These are phyloP conservation scores for Hippoglossus stenolepis DNA, from an alignment of 2,113 vertebrate species.

Conservation along the genomic window DNA sequence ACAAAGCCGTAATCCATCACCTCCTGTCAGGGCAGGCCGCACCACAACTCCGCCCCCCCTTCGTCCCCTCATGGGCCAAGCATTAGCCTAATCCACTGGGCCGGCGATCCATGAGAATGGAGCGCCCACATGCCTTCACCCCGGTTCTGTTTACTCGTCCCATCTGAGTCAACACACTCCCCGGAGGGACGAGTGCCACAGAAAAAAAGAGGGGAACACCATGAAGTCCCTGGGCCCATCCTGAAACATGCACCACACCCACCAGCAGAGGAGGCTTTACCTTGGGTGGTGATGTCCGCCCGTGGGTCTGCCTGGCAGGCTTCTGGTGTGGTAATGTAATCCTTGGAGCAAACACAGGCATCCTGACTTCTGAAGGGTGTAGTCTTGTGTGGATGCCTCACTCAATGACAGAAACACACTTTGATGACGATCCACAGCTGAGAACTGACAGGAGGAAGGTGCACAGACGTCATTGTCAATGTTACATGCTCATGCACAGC, in stretches of 20 bases:
- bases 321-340: slow-evolving; percentile 74
- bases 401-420: slow-evolving; percentile 18
- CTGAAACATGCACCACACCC: slow-evolving; percentile 13
- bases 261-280: slow-evolving; percentile 48
- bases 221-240: slow-evolving; percentile 32
- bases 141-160: slow-evolving; percentile 82
- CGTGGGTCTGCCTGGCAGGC: slow-evolving; percentile 19
- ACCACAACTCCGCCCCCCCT: slow-evolving; percentile 68
- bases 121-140: slow-evolving; percentile 74
- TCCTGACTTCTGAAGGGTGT: slow-evolving; percentile 52
- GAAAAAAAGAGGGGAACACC: slow-evolving; percentile 62
- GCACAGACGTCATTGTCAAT: slow-evolving; percentile 3
- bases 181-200: slow-evolving; percentile 59
- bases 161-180: slow-evolving; percentile 88
- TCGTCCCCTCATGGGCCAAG: slow-evolving; percentile 61
- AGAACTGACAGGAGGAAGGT: slow-evolving; percentile 28
- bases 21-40: slow-evolving; percentile 82
- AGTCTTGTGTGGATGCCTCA: slow-evolving; percentile 14
- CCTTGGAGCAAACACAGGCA: slow-evolving; percentile 67
- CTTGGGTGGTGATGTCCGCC: slow-evolving; percentile 56
- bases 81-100: slow-evolving; percentile 89
- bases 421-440: slow-evolving; percentile 45
- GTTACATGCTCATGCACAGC: neutral
- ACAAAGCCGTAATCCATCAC: slow-evolving; percentile 85
- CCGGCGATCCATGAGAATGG: slow-evolving; percentile 81